Evolutionary conservation across 2,888 invertebrate species (phyloP).

Genomic region (Phorcus lineatus): DNA sequence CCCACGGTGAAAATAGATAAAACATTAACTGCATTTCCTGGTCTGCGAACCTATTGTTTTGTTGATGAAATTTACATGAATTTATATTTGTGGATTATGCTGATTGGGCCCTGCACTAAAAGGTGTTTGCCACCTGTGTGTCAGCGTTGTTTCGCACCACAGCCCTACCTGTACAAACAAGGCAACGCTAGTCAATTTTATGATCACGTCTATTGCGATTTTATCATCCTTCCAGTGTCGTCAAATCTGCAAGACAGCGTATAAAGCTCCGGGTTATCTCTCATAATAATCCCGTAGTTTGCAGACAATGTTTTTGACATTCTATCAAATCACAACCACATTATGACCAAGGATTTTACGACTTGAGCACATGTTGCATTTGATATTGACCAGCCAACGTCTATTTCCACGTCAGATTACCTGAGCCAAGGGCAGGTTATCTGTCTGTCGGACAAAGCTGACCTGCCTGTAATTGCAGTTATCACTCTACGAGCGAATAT

Average conservation of each 20-base stretch:
- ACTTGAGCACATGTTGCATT: slow-evolving; percentile 20
- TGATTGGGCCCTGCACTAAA: neutral
- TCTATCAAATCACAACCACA: slow-evolving; percentile 22
- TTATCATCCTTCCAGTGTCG: slow-evolving; percentile 14
- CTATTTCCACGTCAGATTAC: slow-evolving; percentile 8
- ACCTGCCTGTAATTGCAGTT: neutral
- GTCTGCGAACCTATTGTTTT: slow-evolving; percentile 13
- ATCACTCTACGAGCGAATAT: neutral
- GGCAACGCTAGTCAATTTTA: slow-evolving; percentile 9
- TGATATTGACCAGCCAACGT: slow-evolving; percentile 9
- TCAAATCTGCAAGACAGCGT: slow-evolving; percentile 18
- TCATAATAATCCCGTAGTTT: slow-evolving; percentile 2
- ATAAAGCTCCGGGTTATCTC: slow-evolving; percentile 16
- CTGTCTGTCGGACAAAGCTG: neutral
- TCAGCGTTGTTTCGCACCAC: neutral
- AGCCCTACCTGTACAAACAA: neutral
- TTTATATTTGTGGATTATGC: slow-evolving; percentile 9
- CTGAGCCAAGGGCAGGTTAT: slow-evolving; percentile 22
- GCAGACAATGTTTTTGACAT: slow-evolving; percentile 15
- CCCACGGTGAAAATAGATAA: slow-evolving; percentile 15
- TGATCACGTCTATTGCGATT: slow-evolving; percentile 25
- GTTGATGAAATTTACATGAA: slow-evolving; percentile 17
- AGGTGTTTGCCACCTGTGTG: slow-evolving; percentile 1
- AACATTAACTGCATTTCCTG: slow-evolving; percentile 23
- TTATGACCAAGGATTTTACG: neutral